These are phyloP conservation scores for Gadopsis marmoratus DNA, from an alignment of 2,797 vertebrate species.

Conservation along the genomic window DNA sequence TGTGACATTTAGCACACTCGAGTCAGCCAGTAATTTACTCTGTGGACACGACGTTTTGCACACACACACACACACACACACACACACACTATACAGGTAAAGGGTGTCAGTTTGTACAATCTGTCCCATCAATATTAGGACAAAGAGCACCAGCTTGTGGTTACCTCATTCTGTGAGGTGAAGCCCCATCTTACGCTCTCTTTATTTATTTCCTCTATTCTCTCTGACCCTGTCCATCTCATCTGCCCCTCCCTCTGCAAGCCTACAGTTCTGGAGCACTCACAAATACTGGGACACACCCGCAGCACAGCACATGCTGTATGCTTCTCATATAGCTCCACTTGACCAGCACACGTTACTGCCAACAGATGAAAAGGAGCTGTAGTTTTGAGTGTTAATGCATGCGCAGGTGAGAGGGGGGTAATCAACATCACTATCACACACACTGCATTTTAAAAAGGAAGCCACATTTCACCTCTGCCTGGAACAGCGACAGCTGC, in stretches of 20 bases:
- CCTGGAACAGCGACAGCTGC: conserved; percentile 61
- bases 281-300: not conserved
- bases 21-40: conserved; percentile 57
- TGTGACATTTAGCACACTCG: conserved; percentile 55
- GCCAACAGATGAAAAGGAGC: conserved; percentile 29
- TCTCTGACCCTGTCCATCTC: conserved; percentile 26
- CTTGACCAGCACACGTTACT: conserved; percentile 16
- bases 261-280: not conserved
- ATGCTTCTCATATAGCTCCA: conserved; percentile 11
- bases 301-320: not conserved
- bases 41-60: conserved; percentile 10
- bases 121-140: conserved; percentile 45
- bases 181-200: conserved; percentile 23
- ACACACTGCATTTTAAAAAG: conserved; percentile 59
- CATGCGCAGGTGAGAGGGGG: conserved; percentile 46
- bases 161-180: conserved; percentile 49
- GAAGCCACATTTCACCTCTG: conserved; percentile 68
- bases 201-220: conserved; percentile 37
- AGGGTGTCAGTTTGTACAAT: conserved; percentile 16
- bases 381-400: conserved; percentile 48
- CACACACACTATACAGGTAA: conserved; percentile 23
- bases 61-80: not conserved
- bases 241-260: not conserved
- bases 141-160: conserved; percentile 27
- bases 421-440: conserved; percentile 60